A percentile compares a stretch with the other conserved stretches of the same genome.
These are phyloP conservation scores for Lethenteron camtschaticum DNA, from an alignment of 2,113 vertebrate species.

Conservation along the genomic window DNA sequence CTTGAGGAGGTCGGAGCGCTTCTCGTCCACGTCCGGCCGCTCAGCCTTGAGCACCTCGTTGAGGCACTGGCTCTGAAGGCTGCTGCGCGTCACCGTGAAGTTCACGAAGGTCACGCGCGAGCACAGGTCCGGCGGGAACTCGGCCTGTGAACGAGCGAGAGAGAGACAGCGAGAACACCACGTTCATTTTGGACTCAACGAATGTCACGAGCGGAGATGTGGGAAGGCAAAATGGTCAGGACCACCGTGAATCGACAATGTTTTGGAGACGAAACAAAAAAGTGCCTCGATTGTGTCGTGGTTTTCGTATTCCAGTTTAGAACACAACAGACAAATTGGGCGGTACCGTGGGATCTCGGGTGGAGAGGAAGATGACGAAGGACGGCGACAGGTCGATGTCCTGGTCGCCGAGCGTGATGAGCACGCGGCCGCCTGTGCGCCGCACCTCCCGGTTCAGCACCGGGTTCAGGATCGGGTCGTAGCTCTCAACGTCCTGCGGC, in stretches of 20 bases:
- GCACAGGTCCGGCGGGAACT: slow-evolving; percentile 4
- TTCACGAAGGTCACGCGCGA: slow-evolving; percentile 4
- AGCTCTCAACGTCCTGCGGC: not conserved
- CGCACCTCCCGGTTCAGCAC: slow-evolving; percentile 1
- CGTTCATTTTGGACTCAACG: not conserved
- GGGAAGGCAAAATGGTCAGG: no score
- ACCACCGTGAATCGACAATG: no score
- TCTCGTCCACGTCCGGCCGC: not conserved
- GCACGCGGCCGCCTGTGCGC: not conserved
- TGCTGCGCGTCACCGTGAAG: slow-evolving; percentile 3
- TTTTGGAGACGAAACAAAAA: no score
- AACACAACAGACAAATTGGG: not conserved
- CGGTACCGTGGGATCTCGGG: slow-evolving; percentile 11
- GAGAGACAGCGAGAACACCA: not conserved
- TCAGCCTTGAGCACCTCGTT: slow-evolving; percentile 2
- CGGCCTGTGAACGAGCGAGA: not conserved
- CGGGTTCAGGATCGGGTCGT: not conserved
- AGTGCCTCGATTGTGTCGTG: no score
- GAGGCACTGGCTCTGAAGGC: slow-evolving; percentile 5
- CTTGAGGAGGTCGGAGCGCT: slow-evolving; percentile 3
- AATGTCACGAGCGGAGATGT: no score
- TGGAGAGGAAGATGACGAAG: not conserved
- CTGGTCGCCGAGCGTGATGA: slow-evolving; percentile 5
- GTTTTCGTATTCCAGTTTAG: no score
- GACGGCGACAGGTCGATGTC: slow-evolving; percentile 3